Evolutionary conservation across 2,113 vertebrate genomes (phyloP), one percentile per base, ranked within the genome.

Genomic region (Progne subis): DNA sequence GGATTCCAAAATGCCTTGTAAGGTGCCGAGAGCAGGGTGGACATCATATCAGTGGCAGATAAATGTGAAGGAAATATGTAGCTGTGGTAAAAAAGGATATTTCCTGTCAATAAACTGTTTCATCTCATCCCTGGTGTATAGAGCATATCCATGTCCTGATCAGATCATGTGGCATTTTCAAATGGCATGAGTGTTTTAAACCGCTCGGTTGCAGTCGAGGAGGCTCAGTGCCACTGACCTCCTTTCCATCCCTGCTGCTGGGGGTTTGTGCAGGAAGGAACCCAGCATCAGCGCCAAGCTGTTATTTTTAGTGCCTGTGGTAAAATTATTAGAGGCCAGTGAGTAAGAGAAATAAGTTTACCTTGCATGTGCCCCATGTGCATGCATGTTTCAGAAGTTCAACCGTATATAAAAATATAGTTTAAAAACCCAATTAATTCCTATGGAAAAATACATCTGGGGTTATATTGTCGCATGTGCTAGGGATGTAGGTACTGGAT

Each of bases 221-320:
- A 63, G 47, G 60, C 68, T 94, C 56, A 43, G 68, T 1, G 11
- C 32, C 0, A 2, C 72, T 91, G 89, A 82, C 83, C 88, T 86
- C 34, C 23, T 94, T 94, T 93, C 69, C 60, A n/a, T 69, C 82
- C 47, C 70, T 3, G 6, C 59, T 83, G 26, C 39, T 26, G 47
- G 49, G 67, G 19, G 28, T 14, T 46, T 63, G 49, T 57, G 76
- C 56, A 53, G 61, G 60, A 76, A n/a, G 55, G 55, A 81, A 23
- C 59, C 56, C 0, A 0, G 18, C 0, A 0, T 55, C 34, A 3
- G 50, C 0, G 0, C 87, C 7, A 5, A 59, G 46, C 65, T 91
- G 57, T 56, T 68, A 32, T 47, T 91, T 75, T 32, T 78, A 68
- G 39, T 82, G 69, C 84, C 44, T 57, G 19, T 63, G 60, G 68